Evolutionary conservation across 2,797 vertebrate genomes (phyloP), one percentile per base, ranked within the genome.

Genomic region (Pangasius macronema): DNA sequence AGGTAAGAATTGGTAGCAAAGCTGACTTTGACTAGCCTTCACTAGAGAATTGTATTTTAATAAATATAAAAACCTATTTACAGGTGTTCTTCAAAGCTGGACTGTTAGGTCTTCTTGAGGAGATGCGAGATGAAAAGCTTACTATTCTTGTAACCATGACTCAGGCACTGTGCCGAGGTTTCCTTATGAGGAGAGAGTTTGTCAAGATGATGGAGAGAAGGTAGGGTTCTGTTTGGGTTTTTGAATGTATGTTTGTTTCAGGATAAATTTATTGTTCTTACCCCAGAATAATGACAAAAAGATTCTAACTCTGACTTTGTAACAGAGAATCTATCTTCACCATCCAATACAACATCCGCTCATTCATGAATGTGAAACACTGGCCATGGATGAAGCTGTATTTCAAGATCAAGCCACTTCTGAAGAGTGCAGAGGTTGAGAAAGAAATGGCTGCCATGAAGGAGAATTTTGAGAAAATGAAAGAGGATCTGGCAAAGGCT

Each of bases 351-450:
- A 96, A 96, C 0, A 11, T 96, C 57, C 94, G 96, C 0, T 77
- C 95, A 0, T 97, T 97, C 94, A 97, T 97, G 97, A 97, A 97
- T 14, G 97, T 97, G 0, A 97, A 97, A 88, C 95, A 96, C 90
- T 97, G 97, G 97, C 96, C 97, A 57, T 97, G 97, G 97, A 96
- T 97, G 96, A 97, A 97, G 84, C 92, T 97, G 2, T 97, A 96
- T 85, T 98, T 97, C 92, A 97, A 97, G 93, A 97, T 97, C 90
- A 98, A 98, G 90, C 97, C 97, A 36, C 95, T 98, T 65, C 94
- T 98, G 73, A 97, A 96, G 95, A 97, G 96, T 9, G 97, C 97
- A 0, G 95, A 96, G 82, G 95, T 96, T 14, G 97, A 97, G 87
- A 97, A 97, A 85, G 97, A 97, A 27, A 96, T 97, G 95, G 93